Evolutionary conservation across 37 sponge, comb jelly and placozoan genomes (phyloP).

Genomic region (Hormiphora californensis): DNA sequence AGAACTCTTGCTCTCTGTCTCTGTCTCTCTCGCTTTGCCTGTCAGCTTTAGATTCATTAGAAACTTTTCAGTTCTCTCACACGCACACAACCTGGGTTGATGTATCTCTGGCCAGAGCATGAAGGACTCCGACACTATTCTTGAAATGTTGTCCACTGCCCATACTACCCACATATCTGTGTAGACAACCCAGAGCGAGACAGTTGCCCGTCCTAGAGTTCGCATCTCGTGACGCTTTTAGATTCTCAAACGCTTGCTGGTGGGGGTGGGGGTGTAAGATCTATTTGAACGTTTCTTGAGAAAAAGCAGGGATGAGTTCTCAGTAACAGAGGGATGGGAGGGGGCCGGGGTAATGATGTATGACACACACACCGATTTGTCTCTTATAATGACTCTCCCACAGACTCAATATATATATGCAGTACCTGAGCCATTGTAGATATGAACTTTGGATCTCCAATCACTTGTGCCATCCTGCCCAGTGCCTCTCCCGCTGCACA

Average conservation of each 20-base stretch:
- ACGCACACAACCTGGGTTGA: conserved; percentile 60
- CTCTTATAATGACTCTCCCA: no score
- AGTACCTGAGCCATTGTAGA: conserved; percentile 72
- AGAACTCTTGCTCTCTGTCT: no score
- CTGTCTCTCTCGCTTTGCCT: background rate
- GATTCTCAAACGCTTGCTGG: conserved; percentile 63
- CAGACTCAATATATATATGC: no score
- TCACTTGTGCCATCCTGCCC: conserved; percentile 77
- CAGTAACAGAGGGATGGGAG: no score
- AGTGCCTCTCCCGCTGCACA: conserved; percentile 90
- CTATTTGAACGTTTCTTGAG: no score
- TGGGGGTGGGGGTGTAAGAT: background rate
- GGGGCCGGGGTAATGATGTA: no score
- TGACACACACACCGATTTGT: no score
- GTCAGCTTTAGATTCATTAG: background rate
- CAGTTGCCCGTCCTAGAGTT: conserved; percentile 80
- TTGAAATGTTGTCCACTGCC: conserved; percentile 85
- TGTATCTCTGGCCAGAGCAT: conserved; percentile 67
- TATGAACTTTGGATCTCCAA: conserved; percentile 72
- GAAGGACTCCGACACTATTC: conserved; percentile 71
- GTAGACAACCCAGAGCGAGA: conserved; percentile 84
- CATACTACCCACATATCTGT: conserved; percentile 90
- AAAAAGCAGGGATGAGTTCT: no score
- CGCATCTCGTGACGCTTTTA: conserved; percentile 63
- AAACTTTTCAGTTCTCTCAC: background rate